Percentiles rank a stretch among this genome's conserved stretches.
Evolutionary conservation across 2,797 vertebrate genomes (phyloP).

Genomic region (Ptychobarbus kaznakovi): DNA sequence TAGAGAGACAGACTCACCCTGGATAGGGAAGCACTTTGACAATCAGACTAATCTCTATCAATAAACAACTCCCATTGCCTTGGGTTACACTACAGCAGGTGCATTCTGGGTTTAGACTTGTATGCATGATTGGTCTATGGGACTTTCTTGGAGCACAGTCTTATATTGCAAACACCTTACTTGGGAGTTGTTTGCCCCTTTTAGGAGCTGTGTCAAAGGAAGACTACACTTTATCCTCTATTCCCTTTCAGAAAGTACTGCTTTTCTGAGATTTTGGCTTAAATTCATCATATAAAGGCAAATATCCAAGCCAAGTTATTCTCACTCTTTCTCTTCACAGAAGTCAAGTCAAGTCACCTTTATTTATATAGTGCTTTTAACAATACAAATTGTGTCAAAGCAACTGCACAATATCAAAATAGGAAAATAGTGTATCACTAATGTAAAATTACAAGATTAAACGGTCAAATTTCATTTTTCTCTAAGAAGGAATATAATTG

Average conservation of each 20-base stretch:
- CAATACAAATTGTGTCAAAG: no score
- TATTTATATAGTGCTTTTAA: no score
- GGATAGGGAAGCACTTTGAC: constrained; percentile 58
- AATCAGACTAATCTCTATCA: constrained; percentile 68
- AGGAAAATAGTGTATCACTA: no score
- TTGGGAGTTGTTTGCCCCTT: not conserved
- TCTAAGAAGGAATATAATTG: no score
- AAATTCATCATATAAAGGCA: not conserved
- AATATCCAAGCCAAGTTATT: not conserved
- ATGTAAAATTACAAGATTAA: no score
- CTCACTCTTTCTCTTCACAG: not conserved
- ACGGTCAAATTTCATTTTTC: no score
- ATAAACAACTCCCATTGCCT: constrained; percentile 43
- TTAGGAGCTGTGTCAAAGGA: not conserved
- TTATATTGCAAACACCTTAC: not conserved
- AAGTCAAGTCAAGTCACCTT: no score
- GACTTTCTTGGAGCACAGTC: not conserved
- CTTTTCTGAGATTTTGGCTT: not conserved
- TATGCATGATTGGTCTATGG: not conserved
- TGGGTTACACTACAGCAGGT: constrained; percentile 42
- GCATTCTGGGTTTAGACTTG: constrained; percentile 36
- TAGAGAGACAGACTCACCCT: constrained; percentile 46
- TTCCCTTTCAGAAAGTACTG: not conserved
- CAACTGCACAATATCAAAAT: no score
- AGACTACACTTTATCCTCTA: not conserved